phyloP scores from a whole-genome alignment of 2,113 vertebrate genomes.

The Myotis davidii region DNA sequence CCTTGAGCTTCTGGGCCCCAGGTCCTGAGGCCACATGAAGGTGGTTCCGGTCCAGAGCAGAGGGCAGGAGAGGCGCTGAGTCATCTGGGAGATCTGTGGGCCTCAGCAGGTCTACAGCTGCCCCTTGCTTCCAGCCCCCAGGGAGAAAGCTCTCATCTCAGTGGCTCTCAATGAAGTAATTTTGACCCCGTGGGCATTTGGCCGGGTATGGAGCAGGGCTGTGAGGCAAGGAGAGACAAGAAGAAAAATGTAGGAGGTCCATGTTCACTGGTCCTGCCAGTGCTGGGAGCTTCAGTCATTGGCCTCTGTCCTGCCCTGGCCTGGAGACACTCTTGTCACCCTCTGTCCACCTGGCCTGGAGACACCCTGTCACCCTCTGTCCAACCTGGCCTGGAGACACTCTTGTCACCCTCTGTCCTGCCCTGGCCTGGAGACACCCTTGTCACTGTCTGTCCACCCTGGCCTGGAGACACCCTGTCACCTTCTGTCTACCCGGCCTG shows the following conservation, averaged over 20 bases:
- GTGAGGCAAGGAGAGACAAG: neutral
- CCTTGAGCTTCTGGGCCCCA: neutral
- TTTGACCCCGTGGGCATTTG: neutral
- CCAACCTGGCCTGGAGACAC: too few relatives aligned
- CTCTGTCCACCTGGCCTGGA: neutral
- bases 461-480: too few relatives aligned
- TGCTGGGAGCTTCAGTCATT: fast-evolving
- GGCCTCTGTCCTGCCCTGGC: neutral
- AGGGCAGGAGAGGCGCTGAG: neutral
- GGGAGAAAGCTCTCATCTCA: neutral
- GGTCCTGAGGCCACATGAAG: neutral
- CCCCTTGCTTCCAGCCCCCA: neutral
- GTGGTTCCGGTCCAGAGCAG: neutral
- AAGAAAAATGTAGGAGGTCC: neutral
- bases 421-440: too few relatives aligned
- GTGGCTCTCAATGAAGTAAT: neutral
- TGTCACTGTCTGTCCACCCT: too few relatives aligned
- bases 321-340: too few relatives aligned
- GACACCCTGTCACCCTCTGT: too few relatives aligned
- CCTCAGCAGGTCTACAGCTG: neutral
- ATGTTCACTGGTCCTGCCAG: neutral
- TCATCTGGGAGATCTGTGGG: neutral
- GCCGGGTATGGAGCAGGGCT: too few relatives aligned
- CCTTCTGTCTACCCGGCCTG: neutral
- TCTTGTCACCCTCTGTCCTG: neutral